phyloP scores from a whole-genome alignment of 2,888 invertebrate genomes.

The Cylloceria caligata region DNA sequence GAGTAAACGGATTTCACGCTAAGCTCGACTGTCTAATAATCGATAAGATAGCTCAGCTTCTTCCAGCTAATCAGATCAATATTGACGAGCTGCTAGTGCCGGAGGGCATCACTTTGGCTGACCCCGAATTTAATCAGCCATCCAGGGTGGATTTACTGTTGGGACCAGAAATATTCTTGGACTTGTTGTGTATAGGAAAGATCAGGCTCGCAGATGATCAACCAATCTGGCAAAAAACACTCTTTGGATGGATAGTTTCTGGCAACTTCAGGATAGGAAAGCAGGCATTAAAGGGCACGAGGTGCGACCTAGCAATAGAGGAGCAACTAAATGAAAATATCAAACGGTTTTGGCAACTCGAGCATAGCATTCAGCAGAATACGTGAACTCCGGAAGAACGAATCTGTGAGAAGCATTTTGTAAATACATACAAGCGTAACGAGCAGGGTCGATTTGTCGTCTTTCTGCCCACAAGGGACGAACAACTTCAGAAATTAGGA shows the following conservation, averaged over 20 bases:
- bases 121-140: conserved; percentile 16
- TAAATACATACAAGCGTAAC: too few species aligned
- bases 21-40: conserved; percentile 38
- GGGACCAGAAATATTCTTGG: neutral
- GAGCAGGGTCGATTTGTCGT: too few species aligned
- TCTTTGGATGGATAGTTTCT: neutral
- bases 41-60: conserved; percentile 24
- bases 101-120: conserved; percentile 32
- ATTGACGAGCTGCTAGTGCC: conserved; percentile 29
- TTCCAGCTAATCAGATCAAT: conserved; percentile 8
- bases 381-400: too few species aligned
- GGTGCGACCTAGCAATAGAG: too few species aligned
- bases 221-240: neutral
- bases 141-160: conserved; percentile 4
- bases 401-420: too few species aligned
- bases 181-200: neutral
- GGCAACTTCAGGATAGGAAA: neutral
- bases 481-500: too few species aligned
- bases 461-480: too few species aligned
- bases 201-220: neutral
- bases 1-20: too few species aligned
- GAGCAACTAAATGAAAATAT: too few species aligned
- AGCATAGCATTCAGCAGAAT: too few species aligned
- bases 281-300: neutral
- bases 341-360: too few species aligned